Conservation (phyloP, 2,888 invertebrate species). For the Axea sp. region DNA sequence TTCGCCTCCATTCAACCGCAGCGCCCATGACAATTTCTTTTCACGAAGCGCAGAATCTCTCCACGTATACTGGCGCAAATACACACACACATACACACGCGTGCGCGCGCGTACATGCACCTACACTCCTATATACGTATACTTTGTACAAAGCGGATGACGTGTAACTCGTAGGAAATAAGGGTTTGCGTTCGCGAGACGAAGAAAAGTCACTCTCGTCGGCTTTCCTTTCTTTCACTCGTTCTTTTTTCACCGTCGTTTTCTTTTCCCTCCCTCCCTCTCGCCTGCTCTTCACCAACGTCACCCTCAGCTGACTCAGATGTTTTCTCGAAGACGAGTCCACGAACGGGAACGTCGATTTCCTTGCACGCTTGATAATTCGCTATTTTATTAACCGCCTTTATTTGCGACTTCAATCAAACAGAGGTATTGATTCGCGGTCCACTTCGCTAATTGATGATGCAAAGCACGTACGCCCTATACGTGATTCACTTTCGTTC, state of each 20-base stretch:
- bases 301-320: constrained; percentile 42
- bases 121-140: no score
- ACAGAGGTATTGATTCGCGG: constrained; percentile 49
- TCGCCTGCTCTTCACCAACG: neutral
- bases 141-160: constrained; percentile 61
- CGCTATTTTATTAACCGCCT: constrained; percentile 28
- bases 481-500: constrained; percentile 33
- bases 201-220: constrained; percentile 54
- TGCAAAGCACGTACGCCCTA: constrained; percentile 19
- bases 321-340: constrained; percentile 20
- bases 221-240: constrained; percentile 39
- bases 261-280: constrained; percentile 2
- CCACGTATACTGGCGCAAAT: no score
- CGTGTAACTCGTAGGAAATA: constrained; percentile 60
- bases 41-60: constrained; percentile 45
- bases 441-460: constrained; percentile 54
- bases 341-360: constrained; percentile 36
- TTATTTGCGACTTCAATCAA: constrained; percentile 33
- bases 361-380: constrained; percentile 39
- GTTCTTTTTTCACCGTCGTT: constrained; percentile 35
- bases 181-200: constrained; percentile 47
- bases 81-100: constrained; percentile 20
- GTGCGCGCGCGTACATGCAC: constrained; percentile 3
- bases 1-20: constrained; percentile 58
- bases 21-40: constrained; percentile 61